Evolutionary conservation across 2,888 invertebrate species (phyloP).

Genomic region (Hipparchia semele): DNA sequence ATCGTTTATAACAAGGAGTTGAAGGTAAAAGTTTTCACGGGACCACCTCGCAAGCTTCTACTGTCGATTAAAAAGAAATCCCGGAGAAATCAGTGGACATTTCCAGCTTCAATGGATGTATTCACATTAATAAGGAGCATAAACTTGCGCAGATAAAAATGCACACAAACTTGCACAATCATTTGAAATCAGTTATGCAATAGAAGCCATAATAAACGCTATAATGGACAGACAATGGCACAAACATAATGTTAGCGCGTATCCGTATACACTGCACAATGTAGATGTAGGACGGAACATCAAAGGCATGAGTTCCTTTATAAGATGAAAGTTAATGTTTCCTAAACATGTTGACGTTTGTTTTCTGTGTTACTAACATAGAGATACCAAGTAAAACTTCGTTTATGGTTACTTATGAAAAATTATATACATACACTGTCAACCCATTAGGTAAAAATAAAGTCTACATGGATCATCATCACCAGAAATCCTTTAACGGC

Average conservation of each 20-base stretch:
- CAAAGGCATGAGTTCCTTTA: conserved; percentile 14
- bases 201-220: conserved; percentile 9
- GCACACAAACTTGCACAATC: neutral
- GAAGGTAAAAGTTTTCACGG: too few relatives aligned
- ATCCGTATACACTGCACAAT: neutral
- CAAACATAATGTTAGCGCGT: conserved; percentile 16
- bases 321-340: conserved; percentile 20
- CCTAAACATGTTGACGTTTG: conserved; percentile 4
- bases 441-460: too few relatives aligned
- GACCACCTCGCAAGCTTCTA: too few relatives aligned
- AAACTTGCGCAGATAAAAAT: neutral
- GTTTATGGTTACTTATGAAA: neutral
- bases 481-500: too few relatives aligned
- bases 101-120: too few relatives aligned
- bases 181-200: conserved; percentile 4
- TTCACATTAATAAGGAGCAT: neutral
- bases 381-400: neutral
- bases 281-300: conserved; percentile 3
- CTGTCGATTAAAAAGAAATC: too few relatives aligned
- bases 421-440: too few relatives aligned
- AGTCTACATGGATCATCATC: too few relatives aligned
- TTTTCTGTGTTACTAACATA: neutral
- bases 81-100: too few relatives aligned
- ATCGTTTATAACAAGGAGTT: too few relatives aligned
- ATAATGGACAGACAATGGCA: conserved; percentile 11